Percentiles rank a stretch among this genome's conserved stretches.
Conservation (phyloP, 2,113 vertebrate genomes). For the Caracal caracal region DNA sequence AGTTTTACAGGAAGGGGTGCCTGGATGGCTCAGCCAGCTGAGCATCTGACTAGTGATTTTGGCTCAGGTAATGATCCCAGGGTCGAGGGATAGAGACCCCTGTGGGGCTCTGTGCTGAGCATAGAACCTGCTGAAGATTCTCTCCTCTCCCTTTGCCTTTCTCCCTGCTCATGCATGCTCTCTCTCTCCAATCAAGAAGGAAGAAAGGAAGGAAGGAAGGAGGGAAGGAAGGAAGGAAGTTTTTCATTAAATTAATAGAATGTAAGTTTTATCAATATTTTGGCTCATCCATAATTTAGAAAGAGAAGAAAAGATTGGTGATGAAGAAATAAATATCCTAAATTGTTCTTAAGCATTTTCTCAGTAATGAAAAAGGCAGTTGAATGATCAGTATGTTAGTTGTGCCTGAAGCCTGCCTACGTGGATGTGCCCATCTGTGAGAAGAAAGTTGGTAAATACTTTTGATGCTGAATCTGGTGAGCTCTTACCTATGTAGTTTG, state of each 20-base stretch:
- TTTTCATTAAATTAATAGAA: background rate
- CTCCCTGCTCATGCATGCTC: too few relatives aligned
- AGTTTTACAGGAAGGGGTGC: background rate
- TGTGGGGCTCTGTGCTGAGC: too few relatives aligned
- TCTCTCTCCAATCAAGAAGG: too few relatives aligned
- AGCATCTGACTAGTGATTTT: too few relatives aligned
- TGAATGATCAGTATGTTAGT: too few relatives aligned
- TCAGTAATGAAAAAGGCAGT: background rate
- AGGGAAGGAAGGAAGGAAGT: too few relatives aligned
- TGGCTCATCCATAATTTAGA: background rate
- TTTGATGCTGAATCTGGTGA: background rate
- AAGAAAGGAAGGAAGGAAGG: too few relatives aligned
- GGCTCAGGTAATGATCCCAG: too few relatives aligned
- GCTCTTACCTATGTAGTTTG: background rate
- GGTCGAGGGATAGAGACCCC: too few relatives aligned
- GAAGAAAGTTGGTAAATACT: background rate
- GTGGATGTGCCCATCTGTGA: rapidly evolving
- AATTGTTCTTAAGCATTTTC: background rate
- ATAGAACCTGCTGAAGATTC: too few relatives aligned
- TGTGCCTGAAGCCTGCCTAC: background rate
- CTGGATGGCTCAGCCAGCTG: too few relatives aligned
- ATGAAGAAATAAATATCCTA: background rate
- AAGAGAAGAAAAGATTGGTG: background rate
- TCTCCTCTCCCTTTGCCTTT: too few relatives aligned
- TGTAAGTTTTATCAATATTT: background rate